phyloP scores from a whole-genome alignment of 2,797 vertebrate species.

The Leuciscus waleckii region DNA sequence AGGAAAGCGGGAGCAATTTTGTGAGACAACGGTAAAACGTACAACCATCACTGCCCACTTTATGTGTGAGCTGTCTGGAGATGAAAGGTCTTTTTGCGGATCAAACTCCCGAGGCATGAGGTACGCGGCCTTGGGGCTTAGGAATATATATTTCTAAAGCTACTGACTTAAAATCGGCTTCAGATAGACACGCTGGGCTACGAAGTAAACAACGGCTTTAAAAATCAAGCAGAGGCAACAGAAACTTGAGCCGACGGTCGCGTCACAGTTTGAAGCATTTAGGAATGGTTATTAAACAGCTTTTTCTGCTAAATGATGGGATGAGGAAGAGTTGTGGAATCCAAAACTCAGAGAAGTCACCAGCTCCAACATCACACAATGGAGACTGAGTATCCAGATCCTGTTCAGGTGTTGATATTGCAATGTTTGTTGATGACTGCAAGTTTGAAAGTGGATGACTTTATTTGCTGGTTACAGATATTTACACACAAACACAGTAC shows the following conservation, averaged over 20 bases:
- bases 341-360: not conserved
- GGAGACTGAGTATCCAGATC: not conserved
- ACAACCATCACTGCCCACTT: conserved; percentile 46
- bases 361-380: not conserved
- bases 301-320: conserved; percentile 6
- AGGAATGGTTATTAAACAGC: conserved; percentile 27
- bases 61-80: conserved; percentile 41
- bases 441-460: conserved; percentile 60
- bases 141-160: conserved; percentile 22
- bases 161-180: conserved; percentile 16
- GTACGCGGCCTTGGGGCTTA: conserved; percentile 20
- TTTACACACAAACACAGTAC: conserved; percentile 65
- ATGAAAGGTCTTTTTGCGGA: conserved; percentile 46
- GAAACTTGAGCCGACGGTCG: conserved; percentile 2
- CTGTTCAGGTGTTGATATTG: conserved; percentile 5
- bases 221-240: conserved; percentile 22
- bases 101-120: conserved; percentile 19
- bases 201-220: conserved; percentile 36
- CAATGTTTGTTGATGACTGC: conserved; percentile 51
- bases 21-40: conserved; percentile 38
- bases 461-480: conserved; percentile 69
- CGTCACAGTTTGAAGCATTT: conserved; percentile 20
- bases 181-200: not conserved
- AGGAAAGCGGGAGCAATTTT: conserved; percentile 54
- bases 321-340: conserved; percentile 4